Percentiles rank a stretch among this genome's conserved stretches.
phyloP scores from a whole-genome alignment of 2,113 vertebrate genomes.

The Rhynchomys soricoides region DNA sequence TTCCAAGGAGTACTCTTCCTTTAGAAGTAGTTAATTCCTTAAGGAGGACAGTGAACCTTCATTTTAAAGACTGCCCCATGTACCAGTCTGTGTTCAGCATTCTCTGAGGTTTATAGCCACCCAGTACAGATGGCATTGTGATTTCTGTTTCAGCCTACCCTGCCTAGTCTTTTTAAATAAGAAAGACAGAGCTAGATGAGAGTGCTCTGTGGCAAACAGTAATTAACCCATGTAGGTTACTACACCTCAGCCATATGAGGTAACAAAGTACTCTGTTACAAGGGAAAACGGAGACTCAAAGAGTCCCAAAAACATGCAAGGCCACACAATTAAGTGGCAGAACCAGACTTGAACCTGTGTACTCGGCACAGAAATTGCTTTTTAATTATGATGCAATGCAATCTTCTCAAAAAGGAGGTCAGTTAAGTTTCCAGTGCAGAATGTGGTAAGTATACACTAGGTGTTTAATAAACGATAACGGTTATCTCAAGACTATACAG shows the following conservation, averaged over 20 bases:
- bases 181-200: neutral
- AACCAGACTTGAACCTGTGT: neutral
- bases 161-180: neutral
- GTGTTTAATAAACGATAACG: neutral
- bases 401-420: neutral
- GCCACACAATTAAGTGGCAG: neutral
- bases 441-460: neutral
- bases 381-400: neutral
- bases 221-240: neutral
- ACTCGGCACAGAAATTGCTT: neutral
- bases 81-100: neutral
- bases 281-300: neutral
- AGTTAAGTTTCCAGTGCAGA: neutral
- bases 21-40: neutral
- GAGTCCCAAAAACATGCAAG: neutral
- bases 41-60: neutral
- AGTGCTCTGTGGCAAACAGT: neutral
- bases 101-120: neutral
- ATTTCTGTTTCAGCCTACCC: neutral
- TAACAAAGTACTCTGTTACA: neutral
- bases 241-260: neutral
- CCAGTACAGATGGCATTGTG: neutral
- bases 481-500: neutral
- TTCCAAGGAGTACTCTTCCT: neutral
- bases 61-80: neutral